Percentiles rank a stretch among this genome's conserved stretches.
phyloP scores from a whole-genome alignment of 2,888 invertebrate species.

The Pristionchus entomophagus region DNA sequence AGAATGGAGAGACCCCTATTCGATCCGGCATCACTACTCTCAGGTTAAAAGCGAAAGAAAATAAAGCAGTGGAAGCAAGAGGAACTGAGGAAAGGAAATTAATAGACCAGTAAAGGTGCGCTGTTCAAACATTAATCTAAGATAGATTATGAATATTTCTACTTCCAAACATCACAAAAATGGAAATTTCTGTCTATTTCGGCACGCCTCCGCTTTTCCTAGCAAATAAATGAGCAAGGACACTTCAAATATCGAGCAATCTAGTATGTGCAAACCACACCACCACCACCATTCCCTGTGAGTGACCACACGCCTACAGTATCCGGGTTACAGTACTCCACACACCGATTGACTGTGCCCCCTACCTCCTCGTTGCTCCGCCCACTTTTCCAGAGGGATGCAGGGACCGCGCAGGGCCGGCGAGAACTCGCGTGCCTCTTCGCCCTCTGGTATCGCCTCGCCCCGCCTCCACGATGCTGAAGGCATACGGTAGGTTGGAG shows the following conservation, averaged over 20 bases:
- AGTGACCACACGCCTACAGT: not conserved
- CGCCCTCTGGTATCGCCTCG: slow-evolving; percentile 50
- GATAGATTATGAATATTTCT: too few species aligned
- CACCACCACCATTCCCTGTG: too few species aligned
- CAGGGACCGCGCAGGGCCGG: slow-evolving; percentile 45
- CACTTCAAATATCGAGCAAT: not conserved
- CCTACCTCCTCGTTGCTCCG: slow-evolving; percentile 48
- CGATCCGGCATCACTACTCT: too few species aligned
- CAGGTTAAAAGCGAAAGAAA: not conserved
- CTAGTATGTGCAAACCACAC: not conserved
- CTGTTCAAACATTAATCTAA: not conserved
- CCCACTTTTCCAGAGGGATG: slow-evolving; percentile 62
- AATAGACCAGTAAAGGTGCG: not conserved
- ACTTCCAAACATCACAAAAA: too few species aligned
- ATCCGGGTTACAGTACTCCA: not conserved
- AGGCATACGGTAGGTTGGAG: not conserved
- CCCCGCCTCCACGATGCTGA: slow-evolving; percentile 28
- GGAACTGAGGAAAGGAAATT: not conserved
- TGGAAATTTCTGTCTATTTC: not conserved
- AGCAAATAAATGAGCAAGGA: not conserved
- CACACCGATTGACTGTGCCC: not conserved
- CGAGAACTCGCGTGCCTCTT: slow-evolving; percentile 50
- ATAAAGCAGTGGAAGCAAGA: not conserved
- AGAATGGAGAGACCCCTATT: too few species aligned
- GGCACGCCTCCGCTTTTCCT: slow-evolving; percentile 17